phyloP scores from a whole-genome alignment of 2,888 invertebrate species.

The Ormyrus rosae region DNA sequence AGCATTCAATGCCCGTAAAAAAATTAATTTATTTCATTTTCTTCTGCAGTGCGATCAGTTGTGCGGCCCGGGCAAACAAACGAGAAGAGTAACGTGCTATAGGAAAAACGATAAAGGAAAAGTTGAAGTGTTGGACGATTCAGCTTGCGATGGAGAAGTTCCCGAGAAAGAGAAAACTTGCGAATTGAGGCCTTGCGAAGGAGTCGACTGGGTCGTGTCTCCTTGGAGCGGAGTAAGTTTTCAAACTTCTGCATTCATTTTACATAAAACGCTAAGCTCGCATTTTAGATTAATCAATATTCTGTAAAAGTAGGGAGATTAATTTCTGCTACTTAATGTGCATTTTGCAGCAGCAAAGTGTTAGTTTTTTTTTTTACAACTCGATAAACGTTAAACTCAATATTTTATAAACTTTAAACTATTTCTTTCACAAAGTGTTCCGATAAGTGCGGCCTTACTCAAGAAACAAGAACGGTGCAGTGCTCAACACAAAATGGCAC shows the following conservation, averaged over 20 bases:
- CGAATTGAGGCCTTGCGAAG: constrained; percentile 89
- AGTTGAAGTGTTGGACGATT: constrained; percentile 82
- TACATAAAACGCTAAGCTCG: neutral
- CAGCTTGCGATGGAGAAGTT: constrained; percentile 82
- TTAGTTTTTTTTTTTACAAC: neutral
- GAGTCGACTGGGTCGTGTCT: constrained; percentile 92
- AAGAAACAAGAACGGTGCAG: constrained; percentile 84
- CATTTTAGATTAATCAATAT: neutral
- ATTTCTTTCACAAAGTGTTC: constrained; percentile 81
- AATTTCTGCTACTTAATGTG: no score
- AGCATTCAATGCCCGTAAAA: no score
- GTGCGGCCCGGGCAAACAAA: constrained; percentile 93
- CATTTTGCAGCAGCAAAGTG: neutral
- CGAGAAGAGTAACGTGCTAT: constrained; percentile 88
- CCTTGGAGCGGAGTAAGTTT: constrained; percentile 91
- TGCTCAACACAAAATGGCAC: constrained; percentile 85
- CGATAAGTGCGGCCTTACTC: constrained; percentile 84
- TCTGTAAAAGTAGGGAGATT: neutral
- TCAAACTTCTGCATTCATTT: constrained; percentile 22
- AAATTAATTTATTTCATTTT: constrained; percentile 6
- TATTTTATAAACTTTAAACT: constrained; percentile 34
- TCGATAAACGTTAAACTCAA: neutral
- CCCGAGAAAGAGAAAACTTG: constrained; percentile 85
- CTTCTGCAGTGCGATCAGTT: constrained; percentile 86
- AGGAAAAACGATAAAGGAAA: constrained; percentile 80